Conservation (phyloP, 2,888 invertebrate genomes). For the Cosmorhoe ocellata region DNA sequence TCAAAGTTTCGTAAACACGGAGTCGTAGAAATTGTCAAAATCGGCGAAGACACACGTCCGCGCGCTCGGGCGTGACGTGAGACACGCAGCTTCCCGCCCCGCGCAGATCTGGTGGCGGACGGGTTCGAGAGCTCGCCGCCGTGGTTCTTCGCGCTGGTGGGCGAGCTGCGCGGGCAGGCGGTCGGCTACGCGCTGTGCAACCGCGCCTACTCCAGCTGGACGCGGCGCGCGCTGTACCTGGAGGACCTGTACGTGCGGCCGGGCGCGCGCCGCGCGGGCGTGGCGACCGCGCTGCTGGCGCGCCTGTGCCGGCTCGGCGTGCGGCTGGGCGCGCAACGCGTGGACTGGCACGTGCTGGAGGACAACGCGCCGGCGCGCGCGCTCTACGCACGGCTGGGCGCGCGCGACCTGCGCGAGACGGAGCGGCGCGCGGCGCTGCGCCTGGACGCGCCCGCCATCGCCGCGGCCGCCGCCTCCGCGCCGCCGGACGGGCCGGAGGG, state of each 20-base stretch:
- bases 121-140: slow-evolving; percentile 85
- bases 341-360: slow-evolving; percentile 90
- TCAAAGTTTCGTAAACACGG: too few relatives aligned
- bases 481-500: slow-evolving; percentile 28
- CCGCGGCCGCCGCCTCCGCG: slow-evolving; percentile 19
- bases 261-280: slow-evolving; percentile 81
- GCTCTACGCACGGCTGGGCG: slow-evolving; percentile 89
- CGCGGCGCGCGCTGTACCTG: slow-evolving; percentile 89
- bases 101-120: slow-evolving; percentile 82
- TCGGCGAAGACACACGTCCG: too few relatives aligned
- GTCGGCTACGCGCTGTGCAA: slow-evolving; percentile 91
- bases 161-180: slow-evolving; percentile 71
- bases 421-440: slow-evolving; percentile 68
- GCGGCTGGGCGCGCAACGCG: slow-evolving; percentile 78
- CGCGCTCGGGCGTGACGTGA: too few relatives aligned
- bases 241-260: slow-evolving; percentile 93
- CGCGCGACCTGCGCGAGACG: slow-evolving; percentile 60
- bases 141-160: slow-evolving; percentile 85
- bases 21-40: too few relatives aligned
- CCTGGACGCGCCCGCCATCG: slow-evolving; percentile 54
- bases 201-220: slow-evolving; percentile 93
- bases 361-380: slow-evolving; percentile 89
- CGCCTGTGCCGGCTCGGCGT: slow-evolving; percentile 46
- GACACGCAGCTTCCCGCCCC: too few relatives aligned
- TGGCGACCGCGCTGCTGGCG: slow-evolving; percentile 84